Evolutionary conservation across 2,797 vertebrate species (phyloP).

Genomic region (Poecilia picta): DNA sequence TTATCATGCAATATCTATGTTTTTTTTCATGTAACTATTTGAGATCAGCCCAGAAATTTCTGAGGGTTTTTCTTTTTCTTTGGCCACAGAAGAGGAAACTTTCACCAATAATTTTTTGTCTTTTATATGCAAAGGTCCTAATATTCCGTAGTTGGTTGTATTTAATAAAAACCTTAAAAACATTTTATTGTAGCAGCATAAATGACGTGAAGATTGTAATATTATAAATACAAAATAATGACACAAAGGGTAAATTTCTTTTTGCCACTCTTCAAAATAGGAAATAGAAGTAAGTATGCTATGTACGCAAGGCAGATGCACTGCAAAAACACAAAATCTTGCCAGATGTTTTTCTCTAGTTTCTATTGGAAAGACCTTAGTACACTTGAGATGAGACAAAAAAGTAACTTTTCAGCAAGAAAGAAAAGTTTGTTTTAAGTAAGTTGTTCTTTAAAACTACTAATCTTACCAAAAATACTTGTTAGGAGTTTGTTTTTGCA

Average conservation of each 20-base stretch:
- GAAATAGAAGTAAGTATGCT: background rate
- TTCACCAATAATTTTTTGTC: too few relatives aligned
- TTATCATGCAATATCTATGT: background rate
- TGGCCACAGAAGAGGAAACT: too few relatives aligned
- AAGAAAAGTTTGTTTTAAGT: too few relatives aligned
- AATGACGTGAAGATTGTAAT: background rate
- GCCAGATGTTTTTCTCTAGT: too few relatives aligned
- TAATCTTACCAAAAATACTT: too few relatives aligned
- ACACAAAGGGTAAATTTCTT: background rate
- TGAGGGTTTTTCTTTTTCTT: background rate
- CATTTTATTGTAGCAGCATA: background rate
- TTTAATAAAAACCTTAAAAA: background rate
- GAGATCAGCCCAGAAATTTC: background rate
- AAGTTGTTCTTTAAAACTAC: too few relatives aligned
- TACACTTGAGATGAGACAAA: too few relatives aligned
- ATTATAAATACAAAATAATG: background rate
- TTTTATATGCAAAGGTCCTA: too few relatives aligned
- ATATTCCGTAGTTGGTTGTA: too few relatives aligned
- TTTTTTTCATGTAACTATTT: background rate
- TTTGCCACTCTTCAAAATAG: background rate
- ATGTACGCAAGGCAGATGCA: background rate
- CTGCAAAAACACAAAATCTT: background rate
- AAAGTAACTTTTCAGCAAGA: too few relatives aligned
- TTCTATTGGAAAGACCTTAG: too few relatives aligned
- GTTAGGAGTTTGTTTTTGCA: too few relatives aligned